Evolutionary conservation across 2,797 vertebrate species (phyloP), one percentile per base, ranked within the genome.

Genomic region (Hephaestus fuliginosus): DNA sequence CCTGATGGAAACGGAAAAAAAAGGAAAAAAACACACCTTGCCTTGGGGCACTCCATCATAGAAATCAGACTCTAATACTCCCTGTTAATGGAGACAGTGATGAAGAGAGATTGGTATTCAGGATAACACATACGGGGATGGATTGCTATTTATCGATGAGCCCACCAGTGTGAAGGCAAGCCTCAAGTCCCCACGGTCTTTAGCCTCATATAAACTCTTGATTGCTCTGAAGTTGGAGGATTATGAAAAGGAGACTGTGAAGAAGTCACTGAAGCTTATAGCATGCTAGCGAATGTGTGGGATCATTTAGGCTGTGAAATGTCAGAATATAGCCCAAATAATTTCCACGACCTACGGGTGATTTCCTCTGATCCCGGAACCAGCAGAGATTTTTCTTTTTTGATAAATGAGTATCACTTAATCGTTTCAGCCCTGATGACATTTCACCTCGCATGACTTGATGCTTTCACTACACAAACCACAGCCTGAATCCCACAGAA

Each of bases 1-100:
- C 66, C 69, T 85, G 87, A 91, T 86, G 86, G 83, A 85, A 89
- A 88, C 9, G 6, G 10, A 49, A 55, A 49, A 39, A 18, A 62
- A 46, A 18, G 13, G 0, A 28, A 58, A 43, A 70, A 70, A 65
- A 74, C 53, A 46, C 73, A 86, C 78, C 65, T 86, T 76, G 74
- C 82, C 81, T 82, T 51, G 48, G 74, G 86, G 80, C 63, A 63
- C 83, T 90, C 75, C 52, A 86, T 93, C 88, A 87, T 22, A 82
- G 62, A 86, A 83, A 85, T 90, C 76, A 76, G 53, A 63, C 49
- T 68, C 48, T 80, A 87, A 91, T 91, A 77, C 81, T 88, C 62
- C 55, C 64, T 68, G 88, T 89, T 83, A 87, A 82, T 14, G 4
- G 73, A 85, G 74, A 75, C 75, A 81, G 62, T 70, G 83, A 89